Evolutionary conservation across 2,888 invertebrate species (phyloP), one percentile per base, ranked within the genome.

Genomic region (Stenodera caucasica): DNA sequence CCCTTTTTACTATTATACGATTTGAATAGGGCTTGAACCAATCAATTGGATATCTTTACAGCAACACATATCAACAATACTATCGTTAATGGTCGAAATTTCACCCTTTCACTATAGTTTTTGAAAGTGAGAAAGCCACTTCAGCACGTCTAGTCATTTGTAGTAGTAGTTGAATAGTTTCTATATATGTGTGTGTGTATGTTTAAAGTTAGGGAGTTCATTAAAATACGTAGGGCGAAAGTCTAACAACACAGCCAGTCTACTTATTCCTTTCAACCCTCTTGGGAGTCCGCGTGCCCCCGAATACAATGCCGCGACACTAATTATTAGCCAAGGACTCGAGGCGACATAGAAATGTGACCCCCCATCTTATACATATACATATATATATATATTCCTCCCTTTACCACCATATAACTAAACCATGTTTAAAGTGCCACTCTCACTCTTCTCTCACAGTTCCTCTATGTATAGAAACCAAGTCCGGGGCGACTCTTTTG

Each of bases 231-330:
- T 29, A 54, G 57, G 54, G 59, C 29, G 57, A 63, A 53, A 53
- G 52, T 49, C 58, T 61, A 61, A 61, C 55, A 57, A 61, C 54
- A 56, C 51, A 53, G 56, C 35, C 14, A 11, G 12, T 26, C 26
- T 26, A 26, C 26, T 26, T 26, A 33, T 52, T 60, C 57, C 57
- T 60, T 59, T 57, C 29, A 53, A 53, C 45, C 60, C 63, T 58
- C 63, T 55, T 54, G 66, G 65, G 66, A 68, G 59, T 61, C 67
- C 57, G 60, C 67, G 68, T 68, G 70, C 60, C 62, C 60, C 55
- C 61, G 68, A 71, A 70, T 70, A 70, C 67, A 68, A 71, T 67
- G 61, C 61, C 58, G 59, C 63, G 65, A 67, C 65, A 67, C 67
- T 70, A 67, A 67, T 67, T 69, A 69, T 67, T 61, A 67, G 62